Evolutionary conservation across 1,140 invertebrate species (phyloP), one percentile per base, ranked within the genome.

Genomic region (Drosophila mauritiana): DNA sequence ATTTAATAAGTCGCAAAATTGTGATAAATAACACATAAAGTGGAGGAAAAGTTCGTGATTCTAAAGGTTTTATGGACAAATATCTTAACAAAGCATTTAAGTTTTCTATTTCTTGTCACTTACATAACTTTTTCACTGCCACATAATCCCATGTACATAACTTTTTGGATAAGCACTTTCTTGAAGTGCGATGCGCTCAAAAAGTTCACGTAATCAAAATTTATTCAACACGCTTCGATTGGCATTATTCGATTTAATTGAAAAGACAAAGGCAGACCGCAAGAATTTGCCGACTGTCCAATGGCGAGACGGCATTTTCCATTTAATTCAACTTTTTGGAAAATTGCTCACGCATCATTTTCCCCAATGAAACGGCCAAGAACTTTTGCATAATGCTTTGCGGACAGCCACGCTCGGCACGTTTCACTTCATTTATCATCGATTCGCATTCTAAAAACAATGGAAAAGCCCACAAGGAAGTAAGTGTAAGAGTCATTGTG

Each of bases 261-360:
- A 63, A 80, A 64, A 58, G 36, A 55, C 68, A 76, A 75, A 57
- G 34, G 25, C 22, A 37, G 49, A 62, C 77, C 77, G 20, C 76
- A 65, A 45, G 59, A 42, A 63, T 43, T 31, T 63, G 11, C 37
- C 54, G 15, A 31, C 39, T 45, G 72, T n/a, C 39, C 54, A 49
- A 49, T 70, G 68, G 49, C 51, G 42, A 56, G 36, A 62, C 72
- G 67, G 55, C 58, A 80, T 72, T 77, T 81, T 54, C 55, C 59
- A 82, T 82, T 82, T 74, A 82, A 82, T 82, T 82, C 79, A 62
- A 65, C 62, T 74, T 78, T 57, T 72, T 72, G 68, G 42, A 20
- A 82, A 82, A 82, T 82, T 77, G 74, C 62, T 82, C 76, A 82
- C 80, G 79, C 80, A 62, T 78, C 80, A 83, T 82, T 82, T 82